These are phyloP conservation scores for Emmelina monodactyla DNA, from an alignment of 2,888 invertebrate species.

Conservation along the genomic window DNA sequence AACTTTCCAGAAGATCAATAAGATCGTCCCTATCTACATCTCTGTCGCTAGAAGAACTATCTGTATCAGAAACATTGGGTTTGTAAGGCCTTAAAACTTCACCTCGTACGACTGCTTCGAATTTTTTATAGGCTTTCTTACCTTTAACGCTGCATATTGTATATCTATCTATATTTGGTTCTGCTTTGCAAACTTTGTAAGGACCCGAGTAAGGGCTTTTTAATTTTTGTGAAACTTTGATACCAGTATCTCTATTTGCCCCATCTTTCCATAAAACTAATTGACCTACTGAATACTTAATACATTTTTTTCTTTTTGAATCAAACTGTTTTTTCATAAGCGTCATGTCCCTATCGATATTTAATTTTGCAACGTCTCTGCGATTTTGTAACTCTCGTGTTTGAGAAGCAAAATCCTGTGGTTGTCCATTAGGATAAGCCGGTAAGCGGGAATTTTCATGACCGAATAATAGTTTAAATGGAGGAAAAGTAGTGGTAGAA, in stretches of 20 bases:
- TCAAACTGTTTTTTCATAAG: slow-evolving; percentile 8
- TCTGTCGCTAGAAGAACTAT: slow-evolving; percentile 1
- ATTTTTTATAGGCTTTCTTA: slow-evolving; percentile 10
- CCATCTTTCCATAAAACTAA: slow-evolving; percentile 11
- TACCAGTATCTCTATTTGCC: slow-evolving; percentile 1
- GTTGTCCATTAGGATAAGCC: not conserved
- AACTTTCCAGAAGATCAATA: slow-evolving; percentile 8
- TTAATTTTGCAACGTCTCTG: slow-evolving; percentile 5
- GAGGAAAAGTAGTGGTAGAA: slow-evolving; percentile 9
- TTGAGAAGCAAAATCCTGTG: not conserved
- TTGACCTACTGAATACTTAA: slow-evolving; percentile 11
- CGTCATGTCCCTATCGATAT: slow-evolving; percentile 10
- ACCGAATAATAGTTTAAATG: slow-evolving; percentile 13
- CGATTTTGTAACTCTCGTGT: not conserved
- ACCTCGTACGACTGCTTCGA: slow-evolving; percentile 5
- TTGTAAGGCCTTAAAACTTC: slow-evolving; percentile 6
- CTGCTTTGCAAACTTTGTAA: slow-evolving; percentile 10
- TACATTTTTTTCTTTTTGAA: slow-evolving; percentile 8
- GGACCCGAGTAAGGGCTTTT: slow-evolving; percentile 8
- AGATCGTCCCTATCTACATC: slow-evolving; percentile 5
- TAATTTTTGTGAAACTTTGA: slow-evolving; percentile 7
- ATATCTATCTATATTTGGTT: slow-evolving; percentile 10
- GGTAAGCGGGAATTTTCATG: slow-evolving; percentile 10
- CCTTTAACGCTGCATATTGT: slow-evolving; percentile 10
- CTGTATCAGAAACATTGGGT: slow-evolving; percentile 1